These are phyloP conservation scores for Tamandua tetradactyla DNA, from an alignment of 2,797 vertebrate genomes.

Conservation along the genomic window DNA sequence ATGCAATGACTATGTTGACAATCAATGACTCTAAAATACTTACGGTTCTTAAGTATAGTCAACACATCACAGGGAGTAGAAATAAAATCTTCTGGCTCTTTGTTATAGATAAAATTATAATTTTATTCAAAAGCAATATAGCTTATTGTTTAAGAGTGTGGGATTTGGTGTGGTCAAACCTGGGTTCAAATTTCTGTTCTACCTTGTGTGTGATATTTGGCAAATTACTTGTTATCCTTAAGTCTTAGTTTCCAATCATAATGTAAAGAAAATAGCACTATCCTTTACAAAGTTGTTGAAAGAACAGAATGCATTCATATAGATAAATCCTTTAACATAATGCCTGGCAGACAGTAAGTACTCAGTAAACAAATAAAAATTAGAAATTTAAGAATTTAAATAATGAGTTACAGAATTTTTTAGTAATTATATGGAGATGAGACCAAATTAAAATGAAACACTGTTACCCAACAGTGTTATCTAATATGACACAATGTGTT, in stretches of 20 bases:
- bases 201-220: not conserved
- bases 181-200: not conserved
- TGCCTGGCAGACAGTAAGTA: not conserved
- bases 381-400: conserved; percentile 50
- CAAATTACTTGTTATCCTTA: conserved; percentile 29
- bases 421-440: conserved; percentile 27
- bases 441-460: conserved; percentile 40
- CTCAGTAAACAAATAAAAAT: conserved; percentile 27
- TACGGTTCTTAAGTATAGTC: conserved; percentile 2
- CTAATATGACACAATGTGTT: conserved; percentile 38
- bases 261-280: not conserved
- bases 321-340: not conserved
- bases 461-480: conserved; percentile 30
- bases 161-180: not conserved
- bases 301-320: conserved; percentile 19
- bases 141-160: not conserved
- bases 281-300: not conserved
- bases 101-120: conserved; percentile 9
- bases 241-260: not conserved
- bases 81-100: conserved; percentile 38
- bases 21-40: not conserved
- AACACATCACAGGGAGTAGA: conserved; percentile 11
- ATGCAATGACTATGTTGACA: not conserved
- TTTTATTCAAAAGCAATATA: conserved; percentile 20
- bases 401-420: conserved; percentile 33